Evolutionary conservation across 1,140 invertebrate species (phyloP).

Genomic region (Dendroctonus valens): DNA sequence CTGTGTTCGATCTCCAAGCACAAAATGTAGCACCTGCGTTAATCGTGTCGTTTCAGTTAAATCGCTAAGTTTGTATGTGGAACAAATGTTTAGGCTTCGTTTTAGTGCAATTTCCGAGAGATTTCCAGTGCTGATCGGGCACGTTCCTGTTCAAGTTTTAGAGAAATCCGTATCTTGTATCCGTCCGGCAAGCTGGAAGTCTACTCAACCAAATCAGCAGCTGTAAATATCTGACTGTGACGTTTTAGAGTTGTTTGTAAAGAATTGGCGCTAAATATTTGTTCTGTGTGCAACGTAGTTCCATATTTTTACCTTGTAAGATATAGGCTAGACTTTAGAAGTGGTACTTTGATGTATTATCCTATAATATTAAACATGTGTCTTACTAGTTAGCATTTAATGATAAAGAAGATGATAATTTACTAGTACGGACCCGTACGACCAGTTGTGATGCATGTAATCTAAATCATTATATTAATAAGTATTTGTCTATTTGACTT

Average conservation of each 20-base stretch:
- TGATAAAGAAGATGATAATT: slow-evolving; percentile 17
- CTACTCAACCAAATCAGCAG: too few relatives aligned
- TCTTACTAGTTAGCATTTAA: slow-evolving; percentile 48
- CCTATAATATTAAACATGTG: slow-evolving; percentile 41
- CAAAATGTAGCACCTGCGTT: slow-evolving; percentile 37
- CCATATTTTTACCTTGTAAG: slow-evolving; percentile 36
- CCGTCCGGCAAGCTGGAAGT: too few relatives aligned
- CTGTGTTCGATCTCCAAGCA: slow-evolving; percentile 44
- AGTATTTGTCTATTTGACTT: slow-evolving; percentile 40
- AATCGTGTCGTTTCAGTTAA: slow-evolving; percentile 25
- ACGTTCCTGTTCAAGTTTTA: too few relatives aligned
- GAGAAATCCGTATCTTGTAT: too few relatives aligned
- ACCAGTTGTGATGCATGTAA: slow-evolving; percentile 49
- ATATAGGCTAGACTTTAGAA: slow-evolving; percentile 39
- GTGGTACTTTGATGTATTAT: slow-evolving; percentile 46
- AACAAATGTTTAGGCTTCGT: slow-evolving; percentile 39
- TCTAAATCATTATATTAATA: slow-evolving; percentile 37
- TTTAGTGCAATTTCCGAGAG: slow-evolving; percentile 37
- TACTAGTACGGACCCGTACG: slow-evolving; percentile 39
- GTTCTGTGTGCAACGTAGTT: slow-evolving; percentile 36
- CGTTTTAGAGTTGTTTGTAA: too few relatives aligned
- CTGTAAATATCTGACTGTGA: too few relatives aligned
- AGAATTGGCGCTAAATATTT: slow-evolving; percentile 34
- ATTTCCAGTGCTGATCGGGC: slow-evolving; percentile 17
- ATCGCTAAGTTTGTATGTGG: slow-evolving; percentile 34